phyloP scores from a whole-genome alignment of 2,797 vertebrate species.

The Lepilemur ruficaudatus region DNA sequence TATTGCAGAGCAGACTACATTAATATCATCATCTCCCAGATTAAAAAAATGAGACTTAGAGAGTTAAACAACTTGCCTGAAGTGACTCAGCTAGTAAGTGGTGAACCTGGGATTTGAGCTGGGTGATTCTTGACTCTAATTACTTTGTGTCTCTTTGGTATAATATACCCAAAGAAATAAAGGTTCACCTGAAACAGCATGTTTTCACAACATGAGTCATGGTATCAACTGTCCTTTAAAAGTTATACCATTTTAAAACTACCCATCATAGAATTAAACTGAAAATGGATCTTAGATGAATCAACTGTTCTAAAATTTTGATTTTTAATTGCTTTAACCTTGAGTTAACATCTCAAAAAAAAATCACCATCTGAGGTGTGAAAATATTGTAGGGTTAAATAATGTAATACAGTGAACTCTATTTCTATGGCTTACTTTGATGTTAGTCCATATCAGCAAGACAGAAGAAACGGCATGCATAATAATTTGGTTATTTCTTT shows the following conservation, averaged over 20 bases:
- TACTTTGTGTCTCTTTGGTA: background rate
- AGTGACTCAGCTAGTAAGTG: background rate
- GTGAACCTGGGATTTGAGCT: background rate
- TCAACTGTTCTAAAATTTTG: background rate
- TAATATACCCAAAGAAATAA: background rate
- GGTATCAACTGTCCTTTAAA: background rate
- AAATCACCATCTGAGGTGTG: background rate
- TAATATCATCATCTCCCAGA: background rate
- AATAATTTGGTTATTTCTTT: background rate
- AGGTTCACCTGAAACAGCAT: background rate
- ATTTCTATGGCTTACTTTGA: background rate
- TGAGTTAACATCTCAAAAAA: background rate
- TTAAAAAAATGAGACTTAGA: background rate
- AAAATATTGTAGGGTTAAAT: background rate
- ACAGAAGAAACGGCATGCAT: background rate
- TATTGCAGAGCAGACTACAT: background rate
- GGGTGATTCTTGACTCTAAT: background rate
- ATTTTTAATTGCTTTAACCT: slow-evolving; percentile 13
- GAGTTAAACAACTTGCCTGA: background rate
- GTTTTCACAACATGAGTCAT: background rate
- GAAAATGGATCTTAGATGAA: background rate
- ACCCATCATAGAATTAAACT: background rate
- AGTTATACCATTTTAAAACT: background rate
- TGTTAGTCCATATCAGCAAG: background rate
- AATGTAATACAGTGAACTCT: background rate